phyloP scores from a whole-genome alignment of 2,797 vertebrate genomes.

The Aulostomus chinensis region DNA sequence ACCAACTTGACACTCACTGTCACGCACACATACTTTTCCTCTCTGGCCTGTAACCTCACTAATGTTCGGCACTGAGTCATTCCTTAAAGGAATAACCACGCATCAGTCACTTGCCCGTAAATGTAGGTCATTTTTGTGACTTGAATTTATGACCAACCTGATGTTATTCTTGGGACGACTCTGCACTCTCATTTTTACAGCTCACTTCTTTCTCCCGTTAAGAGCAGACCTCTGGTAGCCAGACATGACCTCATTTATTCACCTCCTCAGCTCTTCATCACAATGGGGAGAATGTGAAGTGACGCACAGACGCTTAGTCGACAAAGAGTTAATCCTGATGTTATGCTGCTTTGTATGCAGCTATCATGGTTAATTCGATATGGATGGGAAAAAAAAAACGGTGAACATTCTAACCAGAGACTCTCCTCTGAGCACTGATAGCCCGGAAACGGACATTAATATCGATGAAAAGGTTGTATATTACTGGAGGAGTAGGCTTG shows the following conservation, averaged over 20 bases:
- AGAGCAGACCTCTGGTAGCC: not conserved
- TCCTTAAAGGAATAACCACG: no score
- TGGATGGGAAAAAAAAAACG: not conserved
- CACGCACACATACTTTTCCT: no score
- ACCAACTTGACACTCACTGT: no score
- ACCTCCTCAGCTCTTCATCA: not conserved
- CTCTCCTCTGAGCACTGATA: not conserved
- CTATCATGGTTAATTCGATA: conserved; percentile 11
- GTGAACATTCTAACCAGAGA: not conserved
- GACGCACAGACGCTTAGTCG: not conserved
- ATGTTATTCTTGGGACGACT: no score
- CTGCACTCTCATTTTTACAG: no score
- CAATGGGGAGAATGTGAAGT: not conserved
- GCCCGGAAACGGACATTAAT: not conserved
- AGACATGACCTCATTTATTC: conserved; percentile 15
- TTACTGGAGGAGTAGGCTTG: not conserved
- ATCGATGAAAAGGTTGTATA: not conserved
- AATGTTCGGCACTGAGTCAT: no score
- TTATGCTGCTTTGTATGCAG: conserved; percentile 2
- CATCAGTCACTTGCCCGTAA: no score
- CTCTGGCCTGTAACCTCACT: no score
- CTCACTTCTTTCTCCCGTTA: not conserved
- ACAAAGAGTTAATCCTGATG: conserved; percentile 19
- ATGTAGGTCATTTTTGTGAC: no score
- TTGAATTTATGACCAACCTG: no score